Evolutionary conservation across 2,888 invertebrate species (phyloP), one percentile per base, ranked within the genome.

Genomic region (Orthosia cruda): DNA sequence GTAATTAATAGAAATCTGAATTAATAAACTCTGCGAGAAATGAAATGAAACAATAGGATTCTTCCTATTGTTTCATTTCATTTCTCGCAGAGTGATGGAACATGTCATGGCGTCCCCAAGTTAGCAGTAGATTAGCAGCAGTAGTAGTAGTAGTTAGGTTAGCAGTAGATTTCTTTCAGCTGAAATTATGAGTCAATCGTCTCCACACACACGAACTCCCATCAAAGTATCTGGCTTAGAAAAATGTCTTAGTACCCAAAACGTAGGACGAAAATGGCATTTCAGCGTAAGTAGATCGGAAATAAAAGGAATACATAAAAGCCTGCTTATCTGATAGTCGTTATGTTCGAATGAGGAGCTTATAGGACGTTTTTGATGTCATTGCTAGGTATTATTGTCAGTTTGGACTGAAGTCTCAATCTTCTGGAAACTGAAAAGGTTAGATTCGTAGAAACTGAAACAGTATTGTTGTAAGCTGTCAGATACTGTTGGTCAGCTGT

Each of bases 231-330:
- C 13, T 47, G 15, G 54, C 57, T 47, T n/a, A 23, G 15, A 61
- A 68, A 58, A 62, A 59, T 13, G 64, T 59, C 50, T 79, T 45
- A 79, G 55, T 73, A 16, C 23, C 15, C 55, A 45, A 26, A 47
- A 62, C 23, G 67, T 49, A 26, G 45, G 61, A 70, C 16, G 47
- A 55, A 69, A 72, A 62, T 52, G 66, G 26, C 62, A 58, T 62
- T 52, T 72, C 49, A 54, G 67, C 9, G 54, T 13, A 70, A 5
- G 54, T 15, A 52, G 9, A 61, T 58, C 20, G 58, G 55, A 67
- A 80, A 80, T 71, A 84, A 81, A 84, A 65, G 52, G 40, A 13
- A 74, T 23, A 80, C 69, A 59, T 69, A 50, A 75, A 67, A 66
- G 40, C 20, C 49, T 55, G 12, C 50, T 79, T 75, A 81, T 81